These are phyloP conservation scores for Basileuterus tristriatus DNA, from an alignment of 2,797 vertebrate genomes.

Conservation along the genomic window DNA sequence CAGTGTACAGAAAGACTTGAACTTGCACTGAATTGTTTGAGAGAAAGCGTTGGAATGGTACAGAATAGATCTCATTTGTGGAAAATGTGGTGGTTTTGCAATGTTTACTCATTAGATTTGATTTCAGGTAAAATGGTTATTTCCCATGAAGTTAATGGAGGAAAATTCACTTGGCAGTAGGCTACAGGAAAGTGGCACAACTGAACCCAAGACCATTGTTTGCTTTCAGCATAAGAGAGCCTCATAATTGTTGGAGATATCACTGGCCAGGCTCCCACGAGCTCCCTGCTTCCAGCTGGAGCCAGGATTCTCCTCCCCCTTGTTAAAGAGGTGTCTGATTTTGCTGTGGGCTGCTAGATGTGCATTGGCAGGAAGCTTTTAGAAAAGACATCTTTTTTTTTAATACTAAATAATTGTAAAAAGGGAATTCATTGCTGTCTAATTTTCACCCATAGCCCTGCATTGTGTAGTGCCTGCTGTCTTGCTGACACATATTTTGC, in stretches of 20 bases:
- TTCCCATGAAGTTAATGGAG: background rate
- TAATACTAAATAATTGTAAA: background rate
- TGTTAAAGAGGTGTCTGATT: background rate
- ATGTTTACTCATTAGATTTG: background rate
- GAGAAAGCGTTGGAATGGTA: background rate
- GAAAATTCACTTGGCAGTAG: background rate
- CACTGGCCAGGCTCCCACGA: accelerated
- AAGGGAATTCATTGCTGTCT: background rate
- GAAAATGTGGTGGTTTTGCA: background rate
- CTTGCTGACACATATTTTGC: background rate
- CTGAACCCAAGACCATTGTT: background rate
- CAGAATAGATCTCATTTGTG: background rate
- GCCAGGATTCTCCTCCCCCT: background rate
- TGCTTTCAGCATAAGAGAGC: background rate
- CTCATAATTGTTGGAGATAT: background rate
- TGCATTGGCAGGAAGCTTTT: background rate
- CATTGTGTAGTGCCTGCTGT: background rate
- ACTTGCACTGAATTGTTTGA: background rate
- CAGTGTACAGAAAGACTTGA: background rate
- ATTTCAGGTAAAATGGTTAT: background rate
- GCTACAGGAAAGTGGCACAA: background rate
- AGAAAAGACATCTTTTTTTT: background rate
- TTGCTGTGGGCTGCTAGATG: background rate
- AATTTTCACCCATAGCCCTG: background rate
- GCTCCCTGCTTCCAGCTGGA: background rate